Evolutionary conservation across 2,113 vertebrate genomes (phyloP).

Genomic region (Siniperca chuatsi): DNA sequence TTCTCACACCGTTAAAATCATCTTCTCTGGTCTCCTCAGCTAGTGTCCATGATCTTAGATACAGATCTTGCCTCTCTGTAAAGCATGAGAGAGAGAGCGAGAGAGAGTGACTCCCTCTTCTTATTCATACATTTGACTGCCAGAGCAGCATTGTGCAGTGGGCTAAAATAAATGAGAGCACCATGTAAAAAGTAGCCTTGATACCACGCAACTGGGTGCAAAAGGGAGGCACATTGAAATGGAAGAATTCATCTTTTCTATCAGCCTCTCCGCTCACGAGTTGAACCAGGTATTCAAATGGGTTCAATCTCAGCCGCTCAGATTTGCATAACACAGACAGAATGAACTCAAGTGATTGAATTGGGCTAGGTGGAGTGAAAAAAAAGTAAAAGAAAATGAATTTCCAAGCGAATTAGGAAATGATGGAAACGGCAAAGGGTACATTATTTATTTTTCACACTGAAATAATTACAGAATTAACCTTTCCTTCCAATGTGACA

Average conservation of each 20-base stretch:
- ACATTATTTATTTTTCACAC: slow-evolving; percentile 80
- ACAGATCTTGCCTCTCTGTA: slow-evolving; percentile 51
- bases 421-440: slow-evolving; percentile 72
- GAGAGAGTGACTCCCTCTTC: slow-evolving; percentile 53
- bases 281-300: slow-evolving; percentile 81
- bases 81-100: slow-evolving; percentile 33
- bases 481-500: slow-evolving; percentile 64
- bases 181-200: slow-evolving; percentile 84
- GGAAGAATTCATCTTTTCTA: slow-evolving; percentile 80
- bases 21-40: slow-evolving; percentile 39
- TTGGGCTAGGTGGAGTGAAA: slow-evolving; percentile 74
- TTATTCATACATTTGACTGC: slow-evolving; percentile 72
- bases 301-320: slow-evolving; percentile 80
- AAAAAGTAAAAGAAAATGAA: slow-evolving; percentile 74
- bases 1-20: slow-evolving; percentile 58
- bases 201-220: slow-evolving; percentile 74
- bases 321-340: slow-evolving; percentile 84
- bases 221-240: slow-evolving; percentile 80
- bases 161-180: slow-evolving; percentile 80
- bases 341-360: slow-evolving; percentile 85
- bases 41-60: slow-evolving; percentile 75
- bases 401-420: slow-evolving; percentile 79
- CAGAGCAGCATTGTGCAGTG: slow-evolving; percentile 73
- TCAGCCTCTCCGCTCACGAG: slow-evolving; percentile 71
- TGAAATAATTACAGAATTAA: slow-evolving; percentile 81